Evolutionary conservation across 2,888 invertebrate species (phyloP), one percentile per base, ranked within the genome.

Genomic region (Drosophila rellima): DNA sequence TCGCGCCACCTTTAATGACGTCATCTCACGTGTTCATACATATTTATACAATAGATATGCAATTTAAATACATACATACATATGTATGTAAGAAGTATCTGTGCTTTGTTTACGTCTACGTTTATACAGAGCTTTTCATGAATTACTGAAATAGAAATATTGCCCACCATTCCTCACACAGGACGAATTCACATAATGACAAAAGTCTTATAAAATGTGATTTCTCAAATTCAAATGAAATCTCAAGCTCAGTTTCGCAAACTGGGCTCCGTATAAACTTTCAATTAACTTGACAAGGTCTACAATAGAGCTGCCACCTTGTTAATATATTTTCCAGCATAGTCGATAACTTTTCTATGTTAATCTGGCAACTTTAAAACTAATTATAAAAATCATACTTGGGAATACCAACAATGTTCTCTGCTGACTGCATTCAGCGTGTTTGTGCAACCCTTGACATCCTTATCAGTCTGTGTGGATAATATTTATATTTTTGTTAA

Each of bases 1-100:
- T 75, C 75, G 45, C 71, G 67, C 75, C 75, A 75, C 60, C 42
- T 63, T 57, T 10, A 13, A 15, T 75, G 75, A 75, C 67, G 70
- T 74, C 69, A 68, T 26, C 35, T 2, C n/a, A 8, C 20, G 15
- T 33, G 23, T 8, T 8, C 31, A 44, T 44, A 20, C 20, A 40
- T 55, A 44, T 33, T n/a, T 11, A 17, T 23, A 42, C 17, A n/a
- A 23, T 10, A 13, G 10, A n/a, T 13, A 45, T 7, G n/a, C 8
- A 4, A 52, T 11, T 26, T 15, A 4, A 13, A 15, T 48, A n/a
- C n/a, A 2, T 15, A 13, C 1, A 29, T 33, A 17, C 10, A 6
- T 23, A 17, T 20, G 4, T 8, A 7, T 37, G 15, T 26, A 6
- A 3, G n/a, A n/a, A n/a, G n/a, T 29, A 29, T 29, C 11, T n/a